Evolutionary conservation across 1,140 invertebrate species (phyloP), one percentile per base, ranked within the genome.

Genomic region (Macrotrachela quadricornifera): DNA sequence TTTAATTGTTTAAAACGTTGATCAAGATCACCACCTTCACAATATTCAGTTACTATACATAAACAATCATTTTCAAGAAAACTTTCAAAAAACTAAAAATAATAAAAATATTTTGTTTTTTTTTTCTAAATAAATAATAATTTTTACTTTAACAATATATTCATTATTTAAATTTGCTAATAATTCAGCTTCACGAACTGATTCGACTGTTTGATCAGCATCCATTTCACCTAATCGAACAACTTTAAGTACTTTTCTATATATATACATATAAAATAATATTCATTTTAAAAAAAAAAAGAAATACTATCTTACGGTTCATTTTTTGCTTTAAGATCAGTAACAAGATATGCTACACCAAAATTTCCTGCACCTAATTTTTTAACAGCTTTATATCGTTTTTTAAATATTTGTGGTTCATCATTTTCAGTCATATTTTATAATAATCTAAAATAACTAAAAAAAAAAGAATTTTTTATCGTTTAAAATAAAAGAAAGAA

Each of bases 11-110:
- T 58, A 42, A 71, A 68, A 41, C 64, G 62, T 45, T 56, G 50
- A 56, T 69, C 65, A 36, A 71, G 52, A 58, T 71, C 69, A 37
- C 69, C 69, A 49, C 67, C 68, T 67, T 71, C 67, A 62, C 69
- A 71, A 56, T 62, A 71, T 56, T 71, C 69, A 48, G 68, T 70
- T 1, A 71, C 61, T 55, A 71, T 71, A 57, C 68, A 71, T 57
- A 69, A 70, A 52, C 59, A 67, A 52, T 70, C 65, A 39, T 62
- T 60, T 56, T 67, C 65, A 30, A 67, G 60, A 56, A 70, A 68
- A 49, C 63, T 67, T 57, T 70, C 68, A 56, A 61, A 59, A 48
- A 66, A 69, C 56, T 67, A 30, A 30, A 30, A n/a, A n/a, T n/a
- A n/a, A 30, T 8, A 30, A 30, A 30, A 30, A 30, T 8, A 30